phyloP scores from a whole-genome alignment of 92 coral and sea anemone species.

The Nematostella vectensis region DNA sequence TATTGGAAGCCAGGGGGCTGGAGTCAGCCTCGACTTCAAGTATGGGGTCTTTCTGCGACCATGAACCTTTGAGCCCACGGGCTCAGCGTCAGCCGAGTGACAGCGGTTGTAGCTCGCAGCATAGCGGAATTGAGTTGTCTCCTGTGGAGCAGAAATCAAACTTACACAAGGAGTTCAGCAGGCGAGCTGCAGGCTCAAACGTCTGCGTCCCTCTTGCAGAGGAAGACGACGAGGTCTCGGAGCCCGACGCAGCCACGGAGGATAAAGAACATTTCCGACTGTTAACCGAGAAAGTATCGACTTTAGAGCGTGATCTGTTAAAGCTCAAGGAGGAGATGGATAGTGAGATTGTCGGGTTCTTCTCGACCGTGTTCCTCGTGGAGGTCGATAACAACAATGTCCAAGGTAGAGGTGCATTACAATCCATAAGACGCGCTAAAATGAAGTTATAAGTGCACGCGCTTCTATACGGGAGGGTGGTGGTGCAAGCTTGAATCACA shows the following conservation, averaged over 20 bases:
- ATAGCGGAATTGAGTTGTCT: constrained; percentile 59
- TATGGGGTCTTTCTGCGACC: constrained; percentile 68
- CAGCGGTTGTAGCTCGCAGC: constrained; percentile 82
- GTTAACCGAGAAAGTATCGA: constrained; percentile 54
- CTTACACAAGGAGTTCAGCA: constrained; percentile 22
- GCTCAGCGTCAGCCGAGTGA: constrained; percentile 51
- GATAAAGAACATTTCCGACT: constrained; percentile 33
- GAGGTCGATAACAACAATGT: constrained; percentile 38
- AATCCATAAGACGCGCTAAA: background rate
- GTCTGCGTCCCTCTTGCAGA: constrained; percentile 72
- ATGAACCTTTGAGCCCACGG: constrained; percentile 71
- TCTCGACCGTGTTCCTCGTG: constrained; percentile 67
- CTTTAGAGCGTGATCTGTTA: constrained; percentile 53
- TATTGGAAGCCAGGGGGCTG: too few species aligned
- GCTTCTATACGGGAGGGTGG: too few species aligned
- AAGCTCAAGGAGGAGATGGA: constrained; percentile 64
- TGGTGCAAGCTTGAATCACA: too few species aligned
- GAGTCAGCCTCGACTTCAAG: constrained; percentile 59
- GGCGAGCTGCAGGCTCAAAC: constrained; percentile 19
- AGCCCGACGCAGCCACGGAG: constrained; percentile 23
- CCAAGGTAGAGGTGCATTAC: constrained; percentile 20
- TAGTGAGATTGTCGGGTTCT: constrained; percentile 60
- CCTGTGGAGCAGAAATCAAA: constrained; percentile 23
- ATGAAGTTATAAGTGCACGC: too few species aligned
- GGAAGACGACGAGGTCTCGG: constrained; percentile 58